These are phyloP conservation scores for Cariama cristata DNA, from an alignment of 2,113 vertebrate genomes.

Conservation along the genomic window DNA sequence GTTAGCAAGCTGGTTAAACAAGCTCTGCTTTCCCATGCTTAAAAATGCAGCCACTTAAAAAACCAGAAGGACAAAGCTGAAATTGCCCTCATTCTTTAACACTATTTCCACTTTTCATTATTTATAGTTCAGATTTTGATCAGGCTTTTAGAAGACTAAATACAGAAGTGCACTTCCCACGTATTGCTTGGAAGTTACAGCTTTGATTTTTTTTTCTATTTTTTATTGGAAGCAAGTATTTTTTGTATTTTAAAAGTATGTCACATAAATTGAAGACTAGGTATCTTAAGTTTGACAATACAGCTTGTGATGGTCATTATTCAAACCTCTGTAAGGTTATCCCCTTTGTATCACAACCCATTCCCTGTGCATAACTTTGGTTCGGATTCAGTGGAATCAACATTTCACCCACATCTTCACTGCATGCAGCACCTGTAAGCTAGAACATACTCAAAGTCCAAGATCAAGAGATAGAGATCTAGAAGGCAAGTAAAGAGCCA, in stretches of 20 bases:
- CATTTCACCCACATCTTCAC: neutral
- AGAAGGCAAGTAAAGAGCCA: neutral
- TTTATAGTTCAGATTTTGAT: neutral
- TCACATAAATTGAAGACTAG: neutral
- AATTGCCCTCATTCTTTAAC: neutral
- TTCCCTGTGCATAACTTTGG: neutral
- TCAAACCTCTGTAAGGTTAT: neutral
- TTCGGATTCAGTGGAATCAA: neutral
- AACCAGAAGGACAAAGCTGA: neutral
- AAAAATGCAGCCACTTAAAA: neutral
- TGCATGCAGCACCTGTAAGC: neutral
- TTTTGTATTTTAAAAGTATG: neutral
- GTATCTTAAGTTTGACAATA: neutral
- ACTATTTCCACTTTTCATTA: neutral
- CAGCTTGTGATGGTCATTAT: neutral
- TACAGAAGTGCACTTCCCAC: neutral
- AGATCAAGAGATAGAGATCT: neutral
- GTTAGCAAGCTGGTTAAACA: neutral
- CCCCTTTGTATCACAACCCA: neutral
- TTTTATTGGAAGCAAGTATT: neutral
- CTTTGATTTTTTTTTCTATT: neutral
- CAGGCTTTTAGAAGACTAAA: neutral
- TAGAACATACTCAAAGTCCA: neutral
- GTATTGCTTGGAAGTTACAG: neutral
- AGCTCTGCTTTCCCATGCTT: neutral